Evolutionary conservation across 2,113 vertebrate species (phyloP).

Genomic region (Pomatostomus ruficeps): DNA sequence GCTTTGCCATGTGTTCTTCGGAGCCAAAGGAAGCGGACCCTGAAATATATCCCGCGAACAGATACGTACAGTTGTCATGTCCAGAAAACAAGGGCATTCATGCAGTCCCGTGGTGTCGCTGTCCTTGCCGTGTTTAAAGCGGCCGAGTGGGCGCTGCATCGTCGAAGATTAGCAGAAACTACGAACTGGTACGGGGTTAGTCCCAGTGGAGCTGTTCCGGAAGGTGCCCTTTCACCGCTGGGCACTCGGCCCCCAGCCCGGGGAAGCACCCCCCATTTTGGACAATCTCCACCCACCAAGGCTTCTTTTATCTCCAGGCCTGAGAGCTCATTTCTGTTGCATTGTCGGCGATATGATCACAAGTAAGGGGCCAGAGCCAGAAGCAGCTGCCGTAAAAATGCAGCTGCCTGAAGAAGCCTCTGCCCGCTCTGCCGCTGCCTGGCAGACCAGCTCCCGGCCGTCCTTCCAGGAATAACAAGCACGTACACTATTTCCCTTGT

Average conservation of each 20-base stretch:
- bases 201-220: too few species aligned
- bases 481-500: rapidly evolving
- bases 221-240: neutral
- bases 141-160: rapidly evolving
- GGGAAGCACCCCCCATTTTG: rapidly evolving
- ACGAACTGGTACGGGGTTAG: rapidly evolving
- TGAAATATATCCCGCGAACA: neutral
- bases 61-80: rapidly evolving
- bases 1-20: constrained; percentile 9
- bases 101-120: rapidly evolving
- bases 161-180: neutral
- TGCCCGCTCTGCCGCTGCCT: rapidly evolving
- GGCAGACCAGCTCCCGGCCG: rapidly evolving
- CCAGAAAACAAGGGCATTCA: neutral
- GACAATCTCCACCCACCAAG: neutral
- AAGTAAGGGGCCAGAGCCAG: neutral
- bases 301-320: neutral
- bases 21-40: neutral
- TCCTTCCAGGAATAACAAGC: neutral
- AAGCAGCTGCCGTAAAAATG: rapidly evolving
- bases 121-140: rapidly evolving
- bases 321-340: rapidly evolving
- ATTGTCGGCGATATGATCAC: rapidly evolving
- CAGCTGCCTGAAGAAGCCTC: neutral
- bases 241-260: rapidly evolving